Base-by-base conservation (phyloP, 2,797 vertebrate genomes). In the Fistularia tabacaria region DNA sequence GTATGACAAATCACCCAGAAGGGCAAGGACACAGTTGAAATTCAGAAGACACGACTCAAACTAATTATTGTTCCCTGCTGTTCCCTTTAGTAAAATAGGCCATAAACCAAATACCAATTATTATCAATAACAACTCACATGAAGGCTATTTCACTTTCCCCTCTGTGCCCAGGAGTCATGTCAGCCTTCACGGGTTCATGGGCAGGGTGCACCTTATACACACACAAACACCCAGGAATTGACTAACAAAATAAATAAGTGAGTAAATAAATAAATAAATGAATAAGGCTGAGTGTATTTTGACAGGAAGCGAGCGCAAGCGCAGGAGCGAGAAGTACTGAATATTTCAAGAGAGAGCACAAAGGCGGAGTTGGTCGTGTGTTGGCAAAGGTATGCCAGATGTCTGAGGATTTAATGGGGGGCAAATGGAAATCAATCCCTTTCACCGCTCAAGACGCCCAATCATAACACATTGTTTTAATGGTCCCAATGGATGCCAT, bases 371-470 rank as follows among this genome's bases (percentile, higher is more conserved):
- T 56, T 46, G 52, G 57, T 60, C 62, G 75, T 14, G 41, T 49
- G 52, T 57, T 65, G 69, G 73, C 64, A 76, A 71, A 73, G 74
- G 80, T 78, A 83, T 66, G 88, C 83, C 93, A 94, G 89, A 92
- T 93, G 90, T 90, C 86, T 89, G 63, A 82, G 80, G 69, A 82
- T 90, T 87, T 90, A 91, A 90, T 81, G 86, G 86, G 66, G 78
- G 85, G 80, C 87, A 92, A 92, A 92, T 85, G 76, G 89, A 92
- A 92, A 92, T 89, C 90, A 91, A 89, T 90, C 84, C 81, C 73
- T 85, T 88, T 90, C 79, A 88, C 79, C 70, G 77, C 79, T 82
- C 65, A 71, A 87, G 80, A 89, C 66, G 76, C 61, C 84, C 88
- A 91, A 91, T 89, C 84, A 89, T 69, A 89, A 84, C 79, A 78